Evolutionary conservation across 2,113 vertebrate genomes (phyloP).

Genomic region (Candoia aspera): DNA sequence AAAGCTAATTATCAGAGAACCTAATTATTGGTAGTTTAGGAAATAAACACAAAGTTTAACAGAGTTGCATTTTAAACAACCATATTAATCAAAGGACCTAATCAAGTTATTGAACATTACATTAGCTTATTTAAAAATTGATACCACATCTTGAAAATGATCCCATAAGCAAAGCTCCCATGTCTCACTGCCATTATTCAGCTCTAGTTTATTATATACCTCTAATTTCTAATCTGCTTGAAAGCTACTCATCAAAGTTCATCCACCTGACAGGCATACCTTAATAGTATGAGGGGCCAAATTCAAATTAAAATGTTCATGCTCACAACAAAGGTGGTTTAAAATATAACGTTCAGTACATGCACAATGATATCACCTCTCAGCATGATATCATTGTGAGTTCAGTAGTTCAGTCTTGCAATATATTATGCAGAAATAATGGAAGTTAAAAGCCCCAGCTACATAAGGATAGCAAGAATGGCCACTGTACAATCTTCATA

Average conservation of each 20-base stretch:
- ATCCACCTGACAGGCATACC: not conserved
- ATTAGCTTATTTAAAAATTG: not conserved
- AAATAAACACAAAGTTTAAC: slow-evolving; percentile 10
- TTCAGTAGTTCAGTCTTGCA: not conserved
- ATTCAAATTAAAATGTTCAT: not conserved
- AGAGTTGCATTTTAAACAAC: not conserved
- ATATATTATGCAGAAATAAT: not conserved
- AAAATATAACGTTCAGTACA: not conserved
- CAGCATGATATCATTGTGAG: not conserved
- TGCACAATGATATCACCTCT: too few relatives aligned
- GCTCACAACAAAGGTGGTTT: not conserved
- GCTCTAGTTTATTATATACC: not conserved
- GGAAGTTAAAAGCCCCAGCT: not conserved
- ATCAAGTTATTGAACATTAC: not conserved
- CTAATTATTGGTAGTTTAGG: not conserved
- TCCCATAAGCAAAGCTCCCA: not conserved
- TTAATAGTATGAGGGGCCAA: not conserved
- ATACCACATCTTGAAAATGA: not conserved
- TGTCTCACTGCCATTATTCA: not conserved
- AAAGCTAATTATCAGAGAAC: slow-evolving; percentile 8
- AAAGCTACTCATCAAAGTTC: not conserved
- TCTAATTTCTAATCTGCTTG: not conserved
- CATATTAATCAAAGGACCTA: not conserved
- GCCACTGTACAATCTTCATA: not conserved
- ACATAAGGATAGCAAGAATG: not conserved